Percentiles rank a stretch among this genome's conserved stretches.
Conservation (phyloP, 1,140 invertebrate species). For the Drosophila triauraria region DNA sequence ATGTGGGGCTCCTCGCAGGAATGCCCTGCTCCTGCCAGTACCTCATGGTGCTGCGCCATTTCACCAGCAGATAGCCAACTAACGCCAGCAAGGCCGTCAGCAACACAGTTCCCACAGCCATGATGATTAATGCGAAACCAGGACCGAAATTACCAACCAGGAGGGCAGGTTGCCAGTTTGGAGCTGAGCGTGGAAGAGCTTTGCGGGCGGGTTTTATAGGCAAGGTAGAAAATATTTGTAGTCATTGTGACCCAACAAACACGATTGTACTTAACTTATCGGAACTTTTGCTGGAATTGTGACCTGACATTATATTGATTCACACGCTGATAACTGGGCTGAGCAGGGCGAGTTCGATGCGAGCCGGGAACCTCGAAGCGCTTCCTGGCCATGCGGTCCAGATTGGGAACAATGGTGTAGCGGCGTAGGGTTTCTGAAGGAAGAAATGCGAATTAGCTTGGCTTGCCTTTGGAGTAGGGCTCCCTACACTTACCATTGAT, state of each 20-base stretch:
- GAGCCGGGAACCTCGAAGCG: constrained; percentile 88
- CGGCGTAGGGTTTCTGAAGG: constrained; percentile 88
- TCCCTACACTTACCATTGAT: constrained; percentile 30
- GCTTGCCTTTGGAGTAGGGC: fast-evolving
- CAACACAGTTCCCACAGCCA: constrained; percentile 38
- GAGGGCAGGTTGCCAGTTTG: not conserved
- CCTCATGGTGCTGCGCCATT: constrained; percentile 29
- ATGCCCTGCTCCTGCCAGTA: constrained; percentile 85
- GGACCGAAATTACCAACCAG: not conserved
- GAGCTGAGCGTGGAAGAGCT: not conserved
- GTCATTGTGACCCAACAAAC: constrained; percentile 45
- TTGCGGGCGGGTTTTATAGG: not conserved
- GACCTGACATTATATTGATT: too few relatives aligned
- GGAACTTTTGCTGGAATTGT: too few relatives aligned
- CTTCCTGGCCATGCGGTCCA: constrained; percentile 87
- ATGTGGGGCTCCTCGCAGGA: constrained; percentile 79
- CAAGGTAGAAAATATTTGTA: not conserved
- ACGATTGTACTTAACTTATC: constrained; percentile 4
- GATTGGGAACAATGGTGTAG: constrained; percentile 87
- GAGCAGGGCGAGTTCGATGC: too few relatives aligned
- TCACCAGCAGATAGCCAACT: constrained; percentile 33
- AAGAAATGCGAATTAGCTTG: not conserved
- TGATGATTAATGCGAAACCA: constrained; percentile 5
- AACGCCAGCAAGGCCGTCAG: constrained; percentile 43
- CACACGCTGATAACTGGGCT: not conserved